phyloP scores from a whole-genome alignment of 2,113 vertebrate genomes.

The Tamias sibiricus region DNA sequence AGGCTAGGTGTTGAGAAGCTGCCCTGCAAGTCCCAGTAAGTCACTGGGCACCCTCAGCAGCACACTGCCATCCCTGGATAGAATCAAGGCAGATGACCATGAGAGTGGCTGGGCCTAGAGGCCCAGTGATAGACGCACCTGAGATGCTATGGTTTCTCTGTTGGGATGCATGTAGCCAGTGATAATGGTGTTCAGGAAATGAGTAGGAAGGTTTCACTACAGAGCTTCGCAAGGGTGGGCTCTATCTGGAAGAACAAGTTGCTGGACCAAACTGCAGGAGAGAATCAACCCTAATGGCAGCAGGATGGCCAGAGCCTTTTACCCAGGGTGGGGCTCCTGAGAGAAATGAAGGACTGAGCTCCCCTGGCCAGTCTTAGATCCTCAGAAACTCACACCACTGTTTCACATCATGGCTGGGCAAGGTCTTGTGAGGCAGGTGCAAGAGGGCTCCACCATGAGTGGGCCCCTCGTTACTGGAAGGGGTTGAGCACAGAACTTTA shows the following conservation, averaged over 20 bases:
- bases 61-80: rapidly evolving
- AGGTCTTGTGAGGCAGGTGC: constrained; percentile 47
- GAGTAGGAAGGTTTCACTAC: rapidly evolving
- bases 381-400: no score
- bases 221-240: not conserved
- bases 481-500: no score
- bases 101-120: no score
- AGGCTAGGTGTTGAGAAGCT: no score
- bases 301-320: rapidly evolving
- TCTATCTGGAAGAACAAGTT: rapidly evolving
- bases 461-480: rapidly evolving
- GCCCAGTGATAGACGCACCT: no score
- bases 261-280: rapidly evolving
- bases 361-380: not conserved
- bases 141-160: not conserved
- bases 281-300: rapidly evolving
- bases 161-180: no score
- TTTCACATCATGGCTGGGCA: not conserved
- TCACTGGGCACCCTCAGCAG: not conserved
- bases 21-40: not conserved
- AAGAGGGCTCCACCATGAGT: rapidly evolving
- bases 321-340: not conserved
- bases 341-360: rapidly evolving
- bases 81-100: rapidly evolving
- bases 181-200: rapidly evolving